Percentiles rank a stretch among this genome's conserved stretches.
These are phyloP conservation scores for Cacoxenus indagator DNA, from an alignment of 2,888 invertebrate genomes.

Conservation along the genomic window DNA sequence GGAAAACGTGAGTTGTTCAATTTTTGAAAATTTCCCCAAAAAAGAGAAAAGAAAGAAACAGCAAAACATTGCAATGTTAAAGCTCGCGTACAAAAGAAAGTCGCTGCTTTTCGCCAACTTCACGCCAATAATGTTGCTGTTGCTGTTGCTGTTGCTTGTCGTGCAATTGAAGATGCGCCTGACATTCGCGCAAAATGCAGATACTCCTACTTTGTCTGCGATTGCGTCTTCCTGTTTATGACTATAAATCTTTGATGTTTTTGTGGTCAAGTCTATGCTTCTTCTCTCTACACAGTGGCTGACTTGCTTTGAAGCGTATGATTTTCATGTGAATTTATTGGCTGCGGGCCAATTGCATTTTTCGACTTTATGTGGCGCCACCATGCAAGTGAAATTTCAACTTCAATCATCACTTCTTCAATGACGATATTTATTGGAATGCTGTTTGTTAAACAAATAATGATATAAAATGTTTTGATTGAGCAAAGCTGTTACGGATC, in stretches of 20 bases:
- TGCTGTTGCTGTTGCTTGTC: constrained; percentile 8
- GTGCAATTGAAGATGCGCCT: neutral
- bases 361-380: constrained; percentile 13
- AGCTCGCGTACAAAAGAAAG: constrained; percentile 5
- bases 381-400: neutral
- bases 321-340: constrained; percentile 19
- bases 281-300: neutral
- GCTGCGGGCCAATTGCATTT: constrained; percentile 24
- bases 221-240: constrained; percentile 12
- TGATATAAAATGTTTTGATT: neutral
- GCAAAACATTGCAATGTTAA: no score
- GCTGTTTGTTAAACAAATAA: no score
- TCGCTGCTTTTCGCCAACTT: constrained; percentile 8
- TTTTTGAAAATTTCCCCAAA: constrained; percentile 4
- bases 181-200: neutral
- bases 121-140: no score
- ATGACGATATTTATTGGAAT: no score
- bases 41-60: no score
- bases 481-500: constrained; percentile 8
- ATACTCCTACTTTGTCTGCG: neutral
- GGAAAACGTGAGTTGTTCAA: constrained; percentile 1
- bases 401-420: neutral
- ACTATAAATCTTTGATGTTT: constrained; percentile 19
- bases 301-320: neutral
- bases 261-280: neutral